Percentiles rank a stretch among this genome's conserved stretches.
These are phyloP conservation scores for Drosophila kuntzei DNA, from an alignment of 2,888 invertebrate genomes.

Conservation along the genomic window DNA sequence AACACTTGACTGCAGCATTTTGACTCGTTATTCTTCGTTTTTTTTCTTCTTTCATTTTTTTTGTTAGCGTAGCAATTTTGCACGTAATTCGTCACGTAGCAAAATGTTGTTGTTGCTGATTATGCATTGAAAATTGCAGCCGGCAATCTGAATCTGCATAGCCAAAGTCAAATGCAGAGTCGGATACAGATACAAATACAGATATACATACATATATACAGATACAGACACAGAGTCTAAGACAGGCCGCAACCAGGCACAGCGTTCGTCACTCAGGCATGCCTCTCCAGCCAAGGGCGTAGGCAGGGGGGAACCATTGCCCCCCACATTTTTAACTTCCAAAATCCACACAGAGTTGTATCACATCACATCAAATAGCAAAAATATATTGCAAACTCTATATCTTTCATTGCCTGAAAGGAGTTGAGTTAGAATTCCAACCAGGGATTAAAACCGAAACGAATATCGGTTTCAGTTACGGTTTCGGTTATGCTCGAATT, in stretches of 20 bases:
- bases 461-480: too few species aligned
- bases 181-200: slow-evolving; percentile 5
- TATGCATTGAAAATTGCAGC: slow-evolving; percentile 75
- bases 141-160: slow-evolving; percentile 77
- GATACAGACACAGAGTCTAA: neutral
- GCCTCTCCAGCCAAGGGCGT: slow-evolving; percentile 15
- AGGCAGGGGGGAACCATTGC: too few species aligned
- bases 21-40: slow-evolving; percentile 12
- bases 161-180: slow-evolving; percentile 26
- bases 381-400: too few species aligned
- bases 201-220: neutral
- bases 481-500: too few species aligned
- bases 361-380: too few species aligned
- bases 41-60: slow-evolving; percentile 37
- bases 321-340: too few species aligned
- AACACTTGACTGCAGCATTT: slow-evolving; percentile 44
- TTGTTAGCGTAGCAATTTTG: slow-evolving; percentile 62
- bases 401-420: too few species aligned
- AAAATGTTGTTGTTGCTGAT: slow-evolving; percentile 69
- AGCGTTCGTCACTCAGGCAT: slow-evolving; percentile 58
- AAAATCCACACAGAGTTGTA: too few species aligned
- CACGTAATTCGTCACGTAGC: slow-evolving; percentile 79
- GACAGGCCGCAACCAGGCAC: slow-evolving; percentile 32
- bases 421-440: too few species aligned
- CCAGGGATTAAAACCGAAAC: too few species aligned